Conservation (phyloP, 2,113 vertebrate species). For the Sturnira hondurensis region DNA sequence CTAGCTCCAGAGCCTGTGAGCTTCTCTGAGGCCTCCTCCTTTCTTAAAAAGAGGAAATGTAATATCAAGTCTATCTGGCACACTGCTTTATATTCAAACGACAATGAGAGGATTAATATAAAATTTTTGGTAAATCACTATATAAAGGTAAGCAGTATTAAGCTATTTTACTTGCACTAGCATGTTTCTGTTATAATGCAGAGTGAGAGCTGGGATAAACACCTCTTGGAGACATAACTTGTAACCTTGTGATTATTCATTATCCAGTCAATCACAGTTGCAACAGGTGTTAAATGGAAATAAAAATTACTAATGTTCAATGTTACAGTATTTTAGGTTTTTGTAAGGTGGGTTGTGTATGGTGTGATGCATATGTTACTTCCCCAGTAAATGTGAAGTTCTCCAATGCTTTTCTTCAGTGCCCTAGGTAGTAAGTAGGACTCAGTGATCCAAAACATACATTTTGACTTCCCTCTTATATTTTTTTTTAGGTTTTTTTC, state of each 20-base stretch:
- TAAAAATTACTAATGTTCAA: background rate
- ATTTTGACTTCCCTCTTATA: background rate
- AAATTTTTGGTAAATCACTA: background rate
- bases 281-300: background rate
- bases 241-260: background rate
- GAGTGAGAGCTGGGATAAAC: background rate
- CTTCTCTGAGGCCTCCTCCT: background rate
- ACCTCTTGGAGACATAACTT: background rate
- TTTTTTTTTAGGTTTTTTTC: background rate
- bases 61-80: background rate
- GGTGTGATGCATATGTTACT: background rate
- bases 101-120: background rate
- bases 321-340: background rate
- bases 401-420: background rate
- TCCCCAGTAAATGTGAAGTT: background rate
- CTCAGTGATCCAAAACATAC: background rate
- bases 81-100: background rate
- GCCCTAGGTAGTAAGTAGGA: background rate
- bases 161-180: background rate
- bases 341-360: background rate
- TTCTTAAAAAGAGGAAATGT: background rate
- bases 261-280: background rate
- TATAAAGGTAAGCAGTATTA: background rate
- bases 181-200: background rate
- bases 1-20: background rate